Conservation (phyloP, 2,113 vertebrate species). For the Cygnus atratus region DNA sequence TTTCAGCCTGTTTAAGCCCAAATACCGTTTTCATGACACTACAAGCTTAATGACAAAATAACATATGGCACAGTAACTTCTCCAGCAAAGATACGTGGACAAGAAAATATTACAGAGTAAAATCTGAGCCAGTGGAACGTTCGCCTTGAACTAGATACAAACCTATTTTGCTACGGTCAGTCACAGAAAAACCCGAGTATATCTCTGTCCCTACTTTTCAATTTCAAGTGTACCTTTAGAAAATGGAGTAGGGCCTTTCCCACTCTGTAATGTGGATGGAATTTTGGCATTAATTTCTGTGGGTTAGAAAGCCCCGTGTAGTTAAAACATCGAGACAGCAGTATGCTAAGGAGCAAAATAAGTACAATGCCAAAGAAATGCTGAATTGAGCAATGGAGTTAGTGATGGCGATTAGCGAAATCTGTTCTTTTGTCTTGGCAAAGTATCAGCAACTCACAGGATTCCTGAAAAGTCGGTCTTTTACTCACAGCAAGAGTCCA, state of each 20-base stretch:
- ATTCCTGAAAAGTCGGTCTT: background rate
- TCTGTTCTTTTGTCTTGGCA: background rate
- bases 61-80: constrained; percentile 26
- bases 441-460: background rate
- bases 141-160: constrained; percentile 9
- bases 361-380: background rate
- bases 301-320: background rate
- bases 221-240: background rate
- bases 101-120: constrained; percentile 25
- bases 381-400: background rate
- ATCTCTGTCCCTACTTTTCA: background rate
- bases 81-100: constrained; percentile 30
- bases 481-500: background rate
- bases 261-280: background rate
- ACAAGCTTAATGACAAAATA: constrained; percentile 53
- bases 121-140: background rate
- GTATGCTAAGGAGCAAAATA: constrained; percentile 18
- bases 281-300: background rate
- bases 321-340: background rate
- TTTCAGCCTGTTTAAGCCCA: constrained; percentile 52
- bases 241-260: background rate
- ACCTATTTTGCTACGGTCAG: constrained; percentile 6
- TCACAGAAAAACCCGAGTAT: background rate
- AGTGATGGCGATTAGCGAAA: background rate
- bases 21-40: constrained; percentile 40